Evolutionary conservation across 1,140 invertebrate species (phyloP).

Genomic region (Pentalonia nigronervosa): DNA sequence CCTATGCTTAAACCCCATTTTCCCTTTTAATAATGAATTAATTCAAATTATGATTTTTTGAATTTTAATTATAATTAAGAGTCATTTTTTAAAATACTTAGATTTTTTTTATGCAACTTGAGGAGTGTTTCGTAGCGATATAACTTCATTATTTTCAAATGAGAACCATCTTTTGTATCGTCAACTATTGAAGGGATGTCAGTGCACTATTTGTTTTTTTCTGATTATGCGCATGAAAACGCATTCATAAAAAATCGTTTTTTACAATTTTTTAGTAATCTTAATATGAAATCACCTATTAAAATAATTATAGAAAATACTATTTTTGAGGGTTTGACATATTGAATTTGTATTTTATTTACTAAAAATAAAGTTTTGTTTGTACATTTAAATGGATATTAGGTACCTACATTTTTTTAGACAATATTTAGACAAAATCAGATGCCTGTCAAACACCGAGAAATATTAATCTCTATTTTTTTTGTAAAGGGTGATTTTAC

Average conservation of each 20-base stretch:
- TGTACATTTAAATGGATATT: too few relatives aligned
- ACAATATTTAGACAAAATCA: too few relatives aligned
- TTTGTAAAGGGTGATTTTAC: too few relatives aligned
- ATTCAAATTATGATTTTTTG: neutral
- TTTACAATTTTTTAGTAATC: neutral
- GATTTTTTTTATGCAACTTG: neutral
- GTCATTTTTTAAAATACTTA: neutral
- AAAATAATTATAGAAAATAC: too few relatives aligned
- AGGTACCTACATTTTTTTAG: too few relatives aligned
- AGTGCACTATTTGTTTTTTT: neutral
- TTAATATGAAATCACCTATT: too few relatives aligned
- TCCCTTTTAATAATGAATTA: neutral
- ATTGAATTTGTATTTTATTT: too few relatives aligned
- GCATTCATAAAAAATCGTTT: neutral
- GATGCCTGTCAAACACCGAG: too few relatives aligned
- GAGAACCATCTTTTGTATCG: neutral
- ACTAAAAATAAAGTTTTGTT: too few relatives aligned
- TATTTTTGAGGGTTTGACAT: too few relatives aligned
- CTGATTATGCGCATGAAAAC: neutral
- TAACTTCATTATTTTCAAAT: neutral
- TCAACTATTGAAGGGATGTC: neutral
- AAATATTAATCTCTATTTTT: too few relatives aligned
- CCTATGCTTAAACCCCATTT: neutral
- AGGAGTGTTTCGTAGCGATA: neutral
- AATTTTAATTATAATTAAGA: neutral